Conservation (phyloP, 2,113 vertebrate genomes). For the Pituophis catenifer region DNA sequence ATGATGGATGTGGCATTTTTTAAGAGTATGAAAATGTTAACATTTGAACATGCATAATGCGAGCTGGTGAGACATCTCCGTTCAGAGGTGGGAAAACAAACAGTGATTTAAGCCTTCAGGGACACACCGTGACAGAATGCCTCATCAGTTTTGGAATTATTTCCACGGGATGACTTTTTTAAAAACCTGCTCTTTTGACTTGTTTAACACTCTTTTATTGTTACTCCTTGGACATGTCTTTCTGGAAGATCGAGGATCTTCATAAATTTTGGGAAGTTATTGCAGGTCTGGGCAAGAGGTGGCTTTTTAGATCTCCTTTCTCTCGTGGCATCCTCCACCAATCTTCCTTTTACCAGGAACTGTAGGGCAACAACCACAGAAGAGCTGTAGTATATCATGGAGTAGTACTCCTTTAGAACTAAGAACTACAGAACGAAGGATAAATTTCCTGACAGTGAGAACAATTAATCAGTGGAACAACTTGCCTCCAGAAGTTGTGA, state of each 20-base stretch:
- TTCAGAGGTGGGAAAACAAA: slow-evolving; percentile 18
- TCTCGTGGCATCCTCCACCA: background rate
- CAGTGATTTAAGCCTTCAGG: slow-evolving; percentile 13
- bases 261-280: background rate
- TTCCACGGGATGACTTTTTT: background rate
- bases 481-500: no score
- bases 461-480: no score
- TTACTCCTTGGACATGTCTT: background rate
- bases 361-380: background rate
- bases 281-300: background rate
- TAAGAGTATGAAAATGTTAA: slow-evolving; percentile 28
- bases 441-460: no score
- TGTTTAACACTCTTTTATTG: background rate
- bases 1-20: slow-evolving; percentile 35
- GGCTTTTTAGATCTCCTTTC: background rate
- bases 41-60: slow-evolving; percentile 27
- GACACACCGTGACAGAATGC: background rate
- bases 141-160: background rate
- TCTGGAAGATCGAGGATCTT: background rate
- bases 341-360: background rate
- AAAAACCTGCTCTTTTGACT: background rate
- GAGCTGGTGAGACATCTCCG: slow-evolving; percentile 4
- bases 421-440: no score
- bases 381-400: background rate
- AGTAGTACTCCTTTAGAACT: no score